Base-by-base conservation (phyloP, 2,888 invertebrate species). In the Cynaeus angustus region DNA sequence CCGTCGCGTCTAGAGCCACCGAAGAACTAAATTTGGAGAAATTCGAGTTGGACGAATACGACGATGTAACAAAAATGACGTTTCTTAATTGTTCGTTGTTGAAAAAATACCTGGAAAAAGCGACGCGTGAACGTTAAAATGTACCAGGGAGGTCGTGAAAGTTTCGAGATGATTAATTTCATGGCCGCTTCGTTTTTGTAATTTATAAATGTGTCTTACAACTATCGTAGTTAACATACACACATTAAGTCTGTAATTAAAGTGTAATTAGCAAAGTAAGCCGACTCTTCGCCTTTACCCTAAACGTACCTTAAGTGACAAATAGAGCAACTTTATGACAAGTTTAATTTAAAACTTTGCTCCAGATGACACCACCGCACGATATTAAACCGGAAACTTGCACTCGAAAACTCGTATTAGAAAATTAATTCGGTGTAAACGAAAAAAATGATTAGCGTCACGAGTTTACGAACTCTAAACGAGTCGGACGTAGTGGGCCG, bases 381-480 rank as follows among this genome's bases (percentile, higher is more conserved):
- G 56, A 56, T 56, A 56, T 56, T 43, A 56, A 56, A 41, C 41
- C 12, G n/a, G 1, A 9, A 14, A 7, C n/a, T n/a, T 28, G 13
- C 5, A 28, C 21, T 52, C 21, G 21, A 21, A 21, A 21, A 12
- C n/a, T 52, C 9, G 33, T 9, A 4, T 10, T 33, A 28, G 10
- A 53, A 26, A 9, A 13, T n/a, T 7, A 53, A 38, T 37, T 28
- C 16, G 2, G 4, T 28, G 16, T 53, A 53, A 30, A 53, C 12
- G 38, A 53, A 53, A 53, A 53, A 53, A 37, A 38, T 53, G 37
- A 53, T 53, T 37, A 52, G 52, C 30, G 7, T 50, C 5, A 65
- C 55, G 55, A 37, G 56, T 56, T 56, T 56, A 38, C 43, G n/a
- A 64, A 64, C 41, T 52, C 48, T 52, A 30, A 53, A 53, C 64